Conservation (phyloP, 1,140 invertebrate species). For the Homarus americanus region DNA sequence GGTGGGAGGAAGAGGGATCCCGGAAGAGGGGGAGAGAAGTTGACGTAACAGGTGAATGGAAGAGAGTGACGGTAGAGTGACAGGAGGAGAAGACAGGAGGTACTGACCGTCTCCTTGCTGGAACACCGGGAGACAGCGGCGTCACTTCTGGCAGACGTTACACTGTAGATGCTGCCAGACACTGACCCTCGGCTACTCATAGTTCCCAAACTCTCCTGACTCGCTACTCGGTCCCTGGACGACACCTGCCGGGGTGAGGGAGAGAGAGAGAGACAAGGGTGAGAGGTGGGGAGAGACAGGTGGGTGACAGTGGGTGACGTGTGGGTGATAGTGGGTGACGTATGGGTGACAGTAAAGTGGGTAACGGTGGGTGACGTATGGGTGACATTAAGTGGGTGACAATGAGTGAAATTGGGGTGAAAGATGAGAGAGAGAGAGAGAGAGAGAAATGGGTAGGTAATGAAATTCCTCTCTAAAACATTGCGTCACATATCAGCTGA, state of each 20-base stretch:
- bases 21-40: background rate
- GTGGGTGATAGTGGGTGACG: too few relatives aligned
- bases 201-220: constrained; percentile 72
- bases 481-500: too few relatives aligned
- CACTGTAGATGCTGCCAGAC: constrained; percentile 72
- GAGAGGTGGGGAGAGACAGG: too few relatives aligned
- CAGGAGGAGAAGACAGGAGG: background rate
- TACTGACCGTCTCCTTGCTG: constrained; percentile 62
- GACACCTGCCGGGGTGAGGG: constrained; percentile 35
- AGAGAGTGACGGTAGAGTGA: background rate
- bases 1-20: background rate
- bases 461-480: too few relatives aligned
- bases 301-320: too few relatives aligned
- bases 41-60: background rate
- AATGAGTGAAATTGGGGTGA: too few relatives aligned
- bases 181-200: constrained; percentile 73
- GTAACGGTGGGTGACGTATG: too few relatives aligned
- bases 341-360: too few relatives aligned
- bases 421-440: too few relatives aligned
- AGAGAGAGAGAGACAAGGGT: too few relatives aligned
- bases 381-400: too few relatives aligned
- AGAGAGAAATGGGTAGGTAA: too few relatives aligned
- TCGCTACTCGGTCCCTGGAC: constrained; percentile 62
- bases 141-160: constrained; percentile 72
- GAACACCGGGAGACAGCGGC: constrained; percentile 59